These are phyloP conservation scores for Cyphomyrmex costatus DNA, from an alignment of 1,140 invertebrate genomes.

Conservation along the genomic window DNA sequence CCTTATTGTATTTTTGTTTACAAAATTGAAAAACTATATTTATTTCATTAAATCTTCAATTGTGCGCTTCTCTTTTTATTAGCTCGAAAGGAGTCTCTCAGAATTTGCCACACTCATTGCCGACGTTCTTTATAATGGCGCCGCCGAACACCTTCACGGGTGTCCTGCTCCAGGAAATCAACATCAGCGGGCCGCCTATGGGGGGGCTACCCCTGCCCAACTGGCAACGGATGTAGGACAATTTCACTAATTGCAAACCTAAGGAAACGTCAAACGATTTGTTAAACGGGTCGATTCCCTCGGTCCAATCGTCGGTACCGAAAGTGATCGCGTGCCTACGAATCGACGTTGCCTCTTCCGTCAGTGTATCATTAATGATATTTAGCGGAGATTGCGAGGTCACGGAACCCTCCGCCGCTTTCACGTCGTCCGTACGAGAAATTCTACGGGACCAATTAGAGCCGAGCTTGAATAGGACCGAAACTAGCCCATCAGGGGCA, in stretches of 20 bases:
- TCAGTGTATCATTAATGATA: not conserved
- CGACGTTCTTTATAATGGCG: slow-evolving; percentile 86
- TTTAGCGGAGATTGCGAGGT: not conserved
- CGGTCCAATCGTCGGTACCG: not conserved
- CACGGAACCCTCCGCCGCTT: not conserved
- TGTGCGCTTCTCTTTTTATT: not conserved
- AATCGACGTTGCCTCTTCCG: slow-evolving; percentile 13
- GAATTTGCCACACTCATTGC: slow-evolving; percentile 86
- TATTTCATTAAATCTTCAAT: not conserved
- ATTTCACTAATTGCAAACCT: slow-evolving; percentile 85
- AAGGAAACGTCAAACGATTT: slow-evolving; percentile 71
- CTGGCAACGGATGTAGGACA: slow-evolving; percentile 85
- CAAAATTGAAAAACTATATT: slow-evolving; percentile 1
- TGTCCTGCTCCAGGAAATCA: slow-evolving; percentile 88
- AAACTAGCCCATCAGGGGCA: not conserved
- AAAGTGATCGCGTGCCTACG: not conserved
- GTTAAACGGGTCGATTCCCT: not conserved
- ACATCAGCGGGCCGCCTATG: slow-evolving; percentile 82
- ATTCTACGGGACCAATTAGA: slow-evolving; percentile 48
- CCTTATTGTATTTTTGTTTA: not conserved
- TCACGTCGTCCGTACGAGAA: not conserved
- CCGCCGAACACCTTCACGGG: slow-evolving; percentile 88
- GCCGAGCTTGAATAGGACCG: not conserved
- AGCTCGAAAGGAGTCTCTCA: slow-evolving; percentile 63
- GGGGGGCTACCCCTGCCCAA: slow-evolving; percentile 86